These are phyloP conservation scores for Pseudoatta argentina DNA, from an alignment of 1,140 invertebrate species.

Conservation along the genomic window DNA sequence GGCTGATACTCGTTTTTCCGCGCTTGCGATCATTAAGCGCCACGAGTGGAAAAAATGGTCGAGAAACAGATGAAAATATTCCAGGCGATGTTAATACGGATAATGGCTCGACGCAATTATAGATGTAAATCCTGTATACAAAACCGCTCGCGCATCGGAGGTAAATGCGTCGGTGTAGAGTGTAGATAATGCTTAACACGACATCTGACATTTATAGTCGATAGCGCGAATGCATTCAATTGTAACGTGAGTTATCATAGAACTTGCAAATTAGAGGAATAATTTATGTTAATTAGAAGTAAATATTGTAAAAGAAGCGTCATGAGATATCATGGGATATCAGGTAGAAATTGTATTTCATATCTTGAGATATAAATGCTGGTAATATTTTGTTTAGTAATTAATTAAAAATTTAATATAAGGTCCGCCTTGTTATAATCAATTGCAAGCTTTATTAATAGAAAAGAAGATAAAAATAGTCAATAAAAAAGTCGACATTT, in stretches of 20 bases:
- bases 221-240: slow-evolving; percentile 37
- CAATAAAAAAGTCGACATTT: too few relatives aligned
- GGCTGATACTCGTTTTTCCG: slow-evolving; percentile 50
- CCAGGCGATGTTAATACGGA: background rate
- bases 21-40: slow-evolving; percentile 57
- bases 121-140: slow-evolving; percentile 31
- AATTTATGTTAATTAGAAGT: slow-evolving; percentile 26
- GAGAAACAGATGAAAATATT: slow-evolving; percentile 31
- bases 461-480: too few relatives aligned
- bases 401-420: background rate
- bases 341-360: too few relatives aligned
- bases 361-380: too few relatives aligned
- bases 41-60: slow-evolving; percentile 63
- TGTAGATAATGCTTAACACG: slow-evolving; percentile 26
- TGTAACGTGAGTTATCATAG: background rate
- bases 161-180: background rate
- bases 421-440: background rate
- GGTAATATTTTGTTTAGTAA: background rate
- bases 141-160: too few relatives aligned
- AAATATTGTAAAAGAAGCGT: background rate
- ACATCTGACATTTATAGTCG: slow-evolving; percentile 31
- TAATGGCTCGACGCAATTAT: slow-evolving; percentile 19
- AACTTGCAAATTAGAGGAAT: slow-evolving; percentile 27
- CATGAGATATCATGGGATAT: too few relatives aligned
- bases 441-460: too few relatives aligned